These are phyloP conservation scores for Triplophysa yarkandensis DNA, from an alignment of 2,797 vertebrate genomes.

Conservation along the genomic window DNA sequence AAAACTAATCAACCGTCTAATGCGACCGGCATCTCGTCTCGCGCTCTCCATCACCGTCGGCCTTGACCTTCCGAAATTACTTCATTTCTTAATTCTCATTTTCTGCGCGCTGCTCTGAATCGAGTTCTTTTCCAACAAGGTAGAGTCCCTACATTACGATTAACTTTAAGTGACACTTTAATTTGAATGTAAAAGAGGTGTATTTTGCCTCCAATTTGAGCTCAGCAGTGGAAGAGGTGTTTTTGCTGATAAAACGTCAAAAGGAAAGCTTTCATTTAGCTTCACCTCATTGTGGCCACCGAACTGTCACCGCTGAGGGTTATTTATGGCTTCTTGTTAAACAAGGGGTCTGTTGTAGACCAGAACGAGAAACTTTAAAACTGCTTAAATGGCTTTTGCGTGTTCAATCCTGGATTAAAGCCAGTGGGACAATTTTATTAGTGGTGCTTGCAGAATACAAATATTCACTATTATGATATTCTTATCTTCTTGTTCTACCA, in stretches of 20 bases:
- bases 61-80: constrained; percentile 51
- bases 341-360: constrained; percentile 25
- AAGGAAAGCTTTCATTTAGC: constrained; percentile 62
- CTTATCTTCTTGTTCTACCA: no score
- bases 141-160: constrained; percentile 70
- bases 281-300: constrained; percentile 56
- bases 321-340: constrained; percentile 61
- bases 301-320: constrained; percentile 71
- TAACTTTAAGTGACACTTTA: constrained; percentile 83
- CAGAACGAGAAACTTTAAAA: constrained; percentile 37
- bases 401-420: constrained; percentile 21
- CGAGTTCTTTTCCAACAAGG: constrained; percentile 44
- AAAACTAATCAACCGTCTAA: constrained; percentile 49
- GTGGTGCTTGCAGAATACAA: no score
- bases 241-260: constrained; percentile 58
- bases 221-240: constrained; percentile 34
- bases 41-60: constrained; percentile 12
- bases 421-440: neutral
- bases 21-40: constrained; percentile 36
- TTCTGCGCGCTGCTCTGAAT: constrained; percentile 36
- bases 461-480: no score
- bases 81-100: constrained; percentile 53
- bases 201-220: constrained; percentile 70
- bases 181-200: constrained; percentile 76
- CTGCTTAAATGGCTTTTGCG: constrained; percentile 19